Percentiles rank a stretch among this genome's conserved stretches.
Conservation (phyloP, 2,888 invertebrate genomes). For the Cordylochernes scorpioides region DNA sequence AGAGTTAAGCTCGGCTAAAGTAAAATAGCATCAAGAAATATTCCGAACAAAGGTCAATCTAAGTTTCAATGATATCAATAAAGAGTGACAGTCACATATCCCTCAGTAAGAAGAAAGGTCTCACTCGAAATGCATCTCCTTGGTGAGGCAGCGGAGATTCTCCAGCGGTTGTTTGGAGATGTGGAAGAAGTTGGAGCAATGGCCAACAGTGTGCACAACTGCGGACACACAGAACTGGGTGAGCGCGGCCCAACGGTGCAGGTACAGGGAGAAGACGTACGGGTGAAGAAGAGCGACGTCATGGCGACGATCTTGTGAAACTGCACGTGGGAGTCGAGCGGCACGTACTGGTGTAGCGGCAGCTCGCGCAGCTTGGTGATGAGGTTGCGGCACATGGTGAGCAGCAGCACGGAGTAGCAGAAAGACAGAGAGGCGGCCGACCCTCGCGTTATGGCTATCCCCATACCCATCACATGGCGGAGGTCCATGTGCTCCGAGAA, state of each 20-base stretch:
- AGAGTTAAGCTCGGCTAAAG: too few relatives aligned
- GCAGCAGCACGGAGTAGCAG: conserved; percentile 61
- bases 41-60: neutral
- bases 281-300: conserved; percentile 70
- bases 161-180: conserved; percentile 82
- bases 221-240: too few relatives aligned
- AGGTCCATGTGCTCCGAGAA: conserved; percentile 86
- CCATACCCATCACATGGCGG: conserved; percentile 85
- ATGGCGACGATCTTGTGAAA: conserved; percentile 92
- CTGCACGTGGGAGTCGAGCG: conserved; percentile 75
- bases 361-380: conserved; percentile 78
- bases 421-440: conserved; percentile 81
- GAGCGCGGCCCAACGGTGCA: neutral
- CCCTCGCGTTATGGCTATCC: conserved; percentile 81
- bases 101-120: conserved; percentile 1
- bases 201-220: conserved; percentile 66
- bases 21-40: too few relatives aligned
- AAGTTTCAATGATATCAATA: neutral
- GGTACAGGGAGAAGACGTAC: conserved; percentile 14
- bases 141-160: conserved; percentile 66
- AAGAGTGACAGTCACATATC: neutral
- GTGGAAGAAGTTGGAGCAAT: conserved; percentile 89
- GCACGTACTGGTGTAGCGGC: conserved; percentile 73
- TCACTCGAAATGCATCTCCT: conserved; percentile 51
- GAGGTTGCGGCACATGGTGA: conserved; percentile 77